Evolutionary conservation across 2,113 vertebrate species (phyloP).

Genomic region (Mungos mungo): DNA sequence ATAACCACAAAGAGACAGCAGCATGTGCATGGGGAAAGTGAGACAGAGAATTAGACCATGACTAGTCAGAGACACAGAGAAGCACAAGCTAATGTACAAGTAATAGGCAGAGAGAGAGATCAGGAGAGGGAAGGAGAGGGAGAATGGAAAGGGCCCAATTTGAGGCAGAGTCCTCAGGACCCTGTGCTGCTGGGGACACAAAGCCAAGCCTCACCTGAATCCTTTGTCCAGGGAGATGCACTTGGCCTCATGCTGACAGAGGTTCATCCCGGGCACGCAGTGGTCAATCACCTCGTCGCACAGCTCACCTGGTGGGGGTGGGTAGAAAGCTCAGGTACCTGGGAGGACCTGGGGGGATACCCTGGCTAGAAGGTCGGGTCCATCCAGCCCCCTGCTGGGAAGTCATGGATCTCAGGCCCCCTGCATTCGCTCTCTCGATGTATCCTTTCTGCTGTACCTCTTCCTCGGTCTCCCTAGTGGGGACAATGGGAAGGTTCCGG

Average conservation of each 20-base stretch:
- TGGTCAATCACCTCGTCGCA: conserved; percentile 95
- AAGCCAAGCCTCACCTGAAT: conserved; percentile 86
- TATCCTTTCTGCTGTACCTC: background rate
- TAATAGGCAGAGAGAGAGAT: background rate
- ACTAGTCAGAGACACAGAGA: background rate
- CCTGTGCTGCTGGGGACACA: background rate
- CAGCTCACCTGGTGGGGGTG: conserved; percentile 88
- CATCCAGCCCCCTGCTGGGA: background rate
- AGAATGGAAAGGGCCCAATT: background rate
- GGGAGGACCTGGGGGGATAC: background rate
- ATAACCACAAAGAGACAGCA: background rate
- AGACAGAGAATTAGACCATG: background rate
- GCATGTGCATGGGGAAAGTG: background rate
- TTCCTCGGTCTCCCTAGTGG: background rate
- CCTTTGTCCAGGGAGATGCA: conserved; percentile 90
- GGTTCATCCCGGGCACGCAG: conserved; percentile 90
- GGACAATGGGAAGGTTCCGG: background rate
- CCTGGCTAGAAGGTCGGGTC: background rate
- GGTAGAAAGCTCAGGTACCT: background rate
- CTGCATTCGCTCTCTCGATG: background rate
- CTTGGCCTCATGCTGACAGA: conserved; percentile 95
- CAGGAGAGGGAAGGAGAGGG: accelerated
- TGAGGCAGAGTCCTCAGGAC: background rate
- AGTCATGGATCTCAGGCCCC: background rate
- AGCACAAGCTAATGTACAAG: no score